Base-by-base conservation (phyloP, 2,888 invertebrate genomes). In the Aporophyla lueneburgensis region DNA sequence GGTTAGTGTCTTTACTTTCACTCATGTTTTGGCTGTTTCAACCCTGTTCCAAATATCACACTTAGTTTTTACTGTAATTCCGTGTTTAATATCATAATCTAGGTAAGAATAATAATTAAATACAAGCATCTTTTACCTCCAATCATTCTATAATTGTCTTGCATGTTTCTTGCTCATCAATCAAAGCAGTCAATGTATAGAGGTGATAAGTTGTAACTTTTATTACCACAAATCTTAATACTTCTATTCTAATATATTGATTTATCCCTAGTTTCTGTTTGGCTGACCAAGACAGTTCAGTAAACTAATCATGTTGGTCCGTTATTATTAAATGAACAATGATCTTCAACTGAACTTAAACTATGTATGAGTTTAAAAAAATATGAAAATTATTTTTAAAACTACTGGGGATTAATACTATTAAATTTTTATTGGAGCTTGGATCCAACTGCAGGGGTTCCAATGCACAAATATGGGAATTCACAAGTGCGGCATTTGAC, bases 1-100 rank as follows among this genome's bases (percentile, higher is more conserved):
- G 99, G 97, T 97, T 89, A 93, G 98, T 92, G 19, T 51, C 54
- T 7, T 10, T 33, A 61, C 69, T 77, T 59, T 76, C 10, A 49
- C n/a, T 51, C 33, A 66, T 80, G 58, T 71, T 78, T 67, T 69
- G 16, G 6, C 10, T 16, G 12, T 59, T 68, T 21, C 21, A 4
- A 51, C 33, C n/a, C 0, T 21, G 5, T 65, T 1, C 9, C 9
- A 40, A 49, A 5, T 58, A 19, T 6, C 1, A 5, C 2, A 10
- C 7, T n/a, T 5, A 4, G 14, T 16, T 51, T 24, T 21, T 4
- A 19, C 21, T 14, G 16, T 19, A 21, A 16, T 9, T 33, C 21
- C 6, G 54, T 21, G 2, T 33, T 14, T 21, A 21, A 21, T 49
- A 21, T 21, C 49, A 1, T 49, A 49, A 43, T 43, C 12, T 10